Percentiles rank a stretch among this genome's conserved stretches.
Evolutionary conservation across 2,888 invertebrate species (phyloP).

Genomic region (Pseudococcus jackbeardsleyi): DNA sequence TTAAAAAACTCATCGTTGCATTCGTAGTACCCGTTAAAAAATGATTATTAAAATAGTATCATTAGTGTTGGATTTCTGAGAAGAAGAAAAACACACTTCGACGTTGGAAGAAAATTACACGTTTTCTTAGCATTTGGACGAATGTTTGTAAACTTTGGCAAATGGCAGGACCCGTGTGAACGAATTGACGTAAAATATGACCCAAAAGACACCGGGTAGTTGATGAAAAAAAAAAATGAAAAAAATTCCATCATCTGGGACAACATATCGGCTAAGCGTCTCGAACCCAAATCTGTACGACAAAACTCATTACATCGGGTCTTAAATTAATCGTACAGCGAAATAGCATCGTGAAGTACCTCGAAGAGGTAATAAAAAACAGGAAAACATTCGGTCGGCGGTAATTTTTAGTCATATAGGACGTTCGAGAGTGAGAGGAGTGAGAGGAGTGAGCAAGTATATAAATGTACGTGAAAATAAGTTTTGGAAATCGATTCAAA

Average conservation of each 20-base stretch:
- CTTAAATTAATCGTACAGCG: neutral
- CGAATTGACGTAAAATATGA: neutral
- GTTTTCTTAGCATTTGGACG: neutral
- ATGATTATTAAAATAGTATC: neutral
- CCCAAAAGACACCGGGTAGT: neutral
- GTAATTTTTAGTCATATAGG: conserved; percentile 6
- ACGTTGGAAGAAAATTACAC: neutral
- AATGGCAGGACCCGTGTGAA: neutral
- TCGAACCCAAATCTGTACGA: neutral
- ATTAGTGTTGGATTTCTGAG: neutral
- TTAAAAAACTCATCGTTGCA: neutral
- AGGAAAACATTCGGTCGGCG: conserved; percentile 15
- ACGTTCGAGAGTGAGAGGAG: neutral
- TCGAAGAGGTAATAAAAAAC: conserved; percentile 4
- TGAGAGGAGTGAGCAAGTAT: neutral
- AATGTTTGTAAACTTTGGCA: neutral
- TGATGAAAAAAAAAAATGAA: neutral
- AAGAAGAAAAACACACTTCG: neutral
- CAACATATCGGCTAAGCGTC: neutral
- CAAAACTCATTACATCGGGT: neutral
- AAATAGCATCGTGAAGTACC: neutral
- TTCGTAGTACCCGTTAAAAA: neutral
- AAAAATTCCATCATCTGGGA: neutral
- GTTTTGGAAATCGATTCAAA: conserved; percentile 37
- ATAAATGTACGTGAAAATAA: conserved; percentile 24